Evolutionary conservation across 2,113 vertebrate species (phyloP), one percentile per base, ranked within the genome.

Genomic region (Laticauda colubrina): DNA sequence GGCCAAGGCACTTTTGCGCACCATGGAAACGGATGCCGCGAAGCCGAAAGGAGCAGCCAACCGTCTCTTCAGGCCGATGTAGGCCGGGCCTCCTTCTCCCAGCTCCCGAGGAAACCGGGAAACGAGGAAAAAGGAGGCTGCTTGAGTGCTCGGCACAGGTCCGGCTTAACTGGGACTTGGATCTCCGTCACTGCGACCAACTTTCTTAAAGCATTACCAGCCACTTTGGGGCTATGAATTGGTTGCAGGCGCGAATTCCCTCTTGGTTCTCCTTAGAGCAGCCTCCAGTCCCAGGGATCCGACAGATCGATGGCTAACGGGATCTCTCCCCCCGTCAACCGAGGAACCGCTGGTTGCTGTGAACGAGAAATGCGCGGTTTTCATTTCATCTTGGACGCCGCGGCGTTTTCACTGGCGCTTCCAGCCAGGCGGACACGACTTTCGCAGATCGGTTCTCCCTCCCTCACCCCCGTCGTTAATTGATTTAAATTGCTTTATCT

Each of bases 401-500:
- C 96, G 94, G 96, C 91, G 95, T 97, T 97, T 97, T 97, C 98
- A 97, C 98, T 97, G 97, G 97, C 97, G 97, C 93, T 97, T 97
- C 95, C 97, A 94, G 95, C 96, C 90, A 55, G 96, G 3, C 97
- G 97, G 97, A 97, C 97, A 95, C 96, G 97, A 96, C 96, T 97
- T 97, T 97, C 97, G 96, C 97, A 97, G 96, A 94, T 97, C 97
- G 94, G 96, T 96, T 97, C 97, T 97, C 96, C 54, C 48, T 14
- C 26, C 29, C 23, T 0, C 1, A 26, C 5, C 11, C 88, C 88
- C n/a, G 57, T 12, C 10, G 96, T 95, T 98, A 98, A 98, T 97
- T 98, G 97, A 97, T 98, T 98, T 97, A 97, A 97, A 98, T 98
- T 96, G 97, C 97, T 97, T 97, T 96, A 97, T 97, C 96, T 97